Evolutionary conservation across 2,113 vertebrate genomes (phyloP), one percentile per base, ranked within the genome.

Genomic region (Rhombomys opimus): DNA sequence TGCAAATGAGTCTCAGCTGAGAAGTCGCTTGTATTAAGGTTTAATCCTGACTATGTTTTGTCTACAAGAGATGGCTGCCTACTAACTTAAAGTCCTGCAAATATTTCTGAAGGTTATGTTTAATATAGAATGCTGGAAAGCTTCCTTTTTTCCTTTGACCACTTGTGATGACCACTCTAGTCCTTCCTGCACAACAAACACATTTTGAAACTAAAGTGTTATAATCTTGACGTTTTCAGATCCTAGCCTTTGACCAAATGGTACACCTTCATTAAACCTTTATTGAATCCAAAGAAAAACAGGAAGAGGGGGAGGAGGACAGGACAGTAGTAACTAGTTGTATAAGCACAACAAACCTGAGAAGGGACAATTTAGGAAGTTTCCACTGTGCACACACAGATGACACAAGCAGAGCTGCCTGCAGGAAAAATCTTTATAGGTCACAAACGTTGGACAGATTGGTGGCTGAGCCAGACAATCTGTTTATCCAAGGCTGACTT

Each of bases 401-500:
- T 96, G 93, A 97, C 98, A 98, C 96, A 95, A 98, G 70, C 92
- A 94, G 96, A 93, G 54, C 57, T 93, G 70, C 93, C 91, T 76
- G 68, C 92, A 94, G 80, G 25, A 91, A 63, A 50, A 89, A 86
- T 93, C 97, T 98, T 98, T 98, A 95, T 98, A 98, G 97, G 97
- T 97, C 97, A 98, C 95, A 95, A 96, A 95, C 96, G 85, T 70
- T 96, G 95, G 96, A 98, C 97, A 98, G 97, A 97, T 98, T 98
- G 97, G 93, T 97, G 95, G 95, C 97, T 84, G 93, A 96, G 89
- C 95, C 90, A 97, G 92, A 96, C 97, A 98, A 98, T 97, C 97
- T 98, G 97, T 97, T 98, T 97, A 95, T 97, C 95, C 93, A 97
- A 97, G 97, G 97, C 92, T 97, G 94, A 97, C 91, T 98, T 98